Evolutionary conservation across 2,113 vertebrate species (phyloP), one percentile per base, ranked within the genome.

Genomic region (Cheirogaleus medius): DNA sequence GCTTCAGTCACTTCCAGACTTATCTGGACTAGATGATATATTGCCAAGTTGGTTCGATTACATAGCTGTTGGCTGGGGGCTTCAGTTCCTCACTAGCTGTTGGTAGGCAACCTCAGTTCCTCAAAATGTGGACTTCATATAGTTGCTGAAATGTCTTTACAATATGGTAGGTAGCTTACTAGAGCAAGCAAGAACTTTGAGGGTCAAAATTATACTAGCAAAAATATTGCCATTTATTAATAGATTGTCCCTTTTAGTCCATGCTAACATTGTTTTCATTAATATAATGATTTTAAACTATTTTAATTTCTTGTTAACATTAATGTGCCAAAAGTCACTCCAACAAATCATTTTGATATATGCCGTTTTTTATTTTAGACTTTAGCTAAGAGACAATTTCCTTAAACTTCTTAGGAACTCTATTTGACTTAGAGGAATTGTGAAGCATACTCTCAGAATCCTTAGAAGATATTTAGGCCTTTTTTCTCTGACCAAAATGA

Each of bases 241-340:
- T 56, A 56, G 18, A 78, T 1, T 20, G 6, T 58, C 27, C 3
- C 8, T 89, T 94, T 85, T 17, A 21, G 2, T 66, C 20, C 27
- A 77, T 37, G 15, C 4, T 82, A 18, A 39, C 44, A 32, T 52
- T 91, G 2, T 47, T 88, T 82, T 42, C 10, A 76, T 5, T 8
- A 82, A 77, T 66, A 44, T 25, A 91, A 82, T 56, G 77, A 8
- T 86, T 96, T 94, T 39, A 95, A 91, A 84, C 20, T 56, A 34
- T 7, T 34, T 95, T 25, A n/a, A n/a, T 94, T 2, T 47, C 11
- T 5, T 76, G 11, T 66, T 83, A 42, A 83, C 27, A 7, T 76
- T 83, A 80, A 56, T 52, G 9, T 74, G 20, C n/a, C 87, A 82
- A 89, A 96, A 81, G 8, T 89, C 27, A 77, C n/a, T 89, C 10